A percentile compares a stretch with the other conserved stretches of the same genome.
Conservation (phyloP, 2,113 vertebrate species). For the Martes martes region DNA sequence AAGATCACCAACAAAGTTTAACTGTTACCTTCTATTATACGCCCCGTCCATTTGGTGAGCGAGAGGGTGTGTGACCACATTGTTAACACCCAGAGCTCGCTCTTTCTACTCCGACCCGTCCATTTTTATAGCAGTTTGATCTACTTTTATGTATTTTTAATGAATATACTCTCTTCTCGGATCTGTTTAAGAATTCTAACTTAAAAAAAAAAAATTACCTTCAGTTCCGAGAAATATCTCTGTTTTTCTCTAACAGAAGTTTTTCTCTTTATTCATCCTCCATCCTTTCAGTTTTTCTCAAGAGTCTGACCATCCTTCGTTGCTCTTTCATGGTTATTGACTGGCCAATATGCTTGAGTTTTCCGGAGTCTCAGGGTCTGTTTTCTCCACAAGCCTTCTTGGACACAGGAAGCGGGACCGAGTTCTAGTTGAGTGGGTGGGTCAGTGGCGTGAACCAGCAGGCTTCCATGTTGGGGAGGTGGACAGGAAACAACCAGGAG, state of each 20-base stretch:
- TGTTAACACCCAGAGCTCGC: neutral
- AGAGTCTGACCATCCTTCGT: neutral
- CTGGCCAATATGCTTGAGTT: rapidly evolving
- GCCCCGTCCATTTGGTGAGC: neutral
- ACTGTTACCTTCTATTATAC: neutral
- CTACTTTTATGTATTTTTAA: neutral
- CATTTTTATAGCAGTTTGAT: neutral
- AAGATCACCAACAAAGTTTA: neutral
- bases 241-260: neutral
- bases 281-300: neutral
- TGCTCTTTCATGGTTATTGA: neutral
- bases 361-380: neutral
- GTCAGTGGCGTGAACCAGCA: rapidly evolving
- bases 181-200: neutral
- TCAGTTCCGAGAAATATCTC: neutral
- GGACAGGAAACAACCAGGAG: neutral
- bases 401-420: rapidly evolving
- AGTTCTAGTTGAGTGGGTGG: neutral
- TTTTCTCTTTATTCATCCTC: neutral
- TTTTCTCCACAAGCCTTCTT: neutral
- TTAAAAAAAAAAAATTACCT: neutral
- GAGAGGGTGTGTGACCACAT: neutral
- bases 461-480: neutral
- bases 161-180: neutral
- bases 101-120: neutral